A percentile compares a stretch with the other conserved stretches of the same genome.
Evolutionary conservation across 2,888 invertebrate species (phyloP).

Genomic region (Amorpha juglandis): DNA sequence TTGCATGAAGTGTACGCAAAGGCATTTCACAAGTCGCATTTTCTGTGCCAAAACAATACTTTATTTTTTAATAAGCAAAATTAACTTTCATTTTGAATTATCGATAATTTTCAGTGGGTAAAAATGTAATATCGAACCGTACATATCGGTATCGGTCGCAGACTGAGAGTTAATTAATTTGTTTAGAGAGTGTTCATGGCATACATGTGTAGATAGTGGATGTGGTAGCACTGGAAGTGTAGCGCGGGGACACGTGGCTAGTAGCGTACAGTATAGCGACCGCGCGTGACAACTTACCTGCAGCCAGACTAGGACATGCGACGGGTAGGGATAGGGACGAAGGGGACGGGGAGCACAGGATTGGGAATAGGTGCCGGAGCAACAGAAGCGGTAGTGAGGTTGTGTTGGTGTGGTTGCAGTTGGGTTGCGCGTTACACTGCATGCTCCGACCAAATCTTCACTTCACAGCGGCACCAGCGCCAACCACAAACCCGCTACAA

Average conservation of each 20-base stretch:
- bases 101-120: conserved; percentile 42
- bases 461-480: conserved; percentile 84
- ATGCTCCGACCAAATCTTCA: conserved; percentile 89
- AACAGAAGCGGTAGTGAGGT: conserved; percentile 72
- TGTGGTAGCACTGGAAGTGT: conserved; percentile 70
- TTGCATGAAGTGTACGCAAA: conserved; percentile 73
- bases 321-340: conserved; percentile 32
- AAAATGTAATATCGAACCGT: conserved; percentile 39
- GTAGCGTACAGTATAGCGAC: conserved; percentile 30
- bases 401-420: conserved; percentile 91
- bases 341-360: conserved; percentile 28
- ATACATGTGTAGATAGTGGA: conserved; percentile 74
- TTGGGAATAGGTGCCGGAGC: conserved; percentile 34
- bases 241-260: conserved; percentile 32
- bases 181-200: conserved; percentile 68
- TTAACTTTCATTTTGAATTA: conserved; percentile 37
- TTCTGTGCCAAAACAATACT: conserved; percentile 62
- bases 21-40: conserved; percentile 69
- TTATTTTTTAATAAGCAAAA: conserved; percentile 37
- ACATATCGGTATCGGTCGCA: conserved; percentile 36
- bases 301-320: conserved; percentile 47
- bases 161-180: conserved; percentile 70
- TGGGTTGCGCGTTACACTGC: conserved; percentile 95
- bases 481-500: conserved; percentile 83
- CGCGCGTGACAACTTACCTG: conserved; percentile 46